Percentiles rank a stretch among this genome's conserved stretches.
Conservation (phyloP, 2,797 vertebrate species). For the Gouania willdenowi region DNA sequence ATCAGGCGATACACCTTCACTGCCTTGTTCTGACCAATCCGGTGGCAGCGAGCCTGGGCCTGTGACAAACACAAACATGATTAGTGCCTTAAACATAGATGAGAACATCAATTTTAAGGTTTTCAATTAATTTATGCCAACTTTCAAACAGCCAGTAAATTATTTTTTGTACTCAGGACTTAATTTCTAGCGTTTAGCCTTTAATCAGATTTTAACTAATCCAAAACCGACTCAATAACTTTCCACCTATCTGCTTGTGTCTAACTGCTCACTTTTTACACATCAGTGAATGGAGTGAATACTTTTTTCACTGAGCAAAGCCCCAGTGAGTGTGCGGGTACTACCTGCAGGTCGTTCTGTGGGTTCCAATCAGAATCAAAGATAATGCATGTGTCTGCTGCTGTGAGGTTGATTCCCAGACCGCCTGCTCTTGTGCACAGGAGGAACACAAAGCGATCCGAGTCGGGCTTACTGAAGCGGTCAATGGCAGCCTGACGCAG, state of each 20-base stretch:
- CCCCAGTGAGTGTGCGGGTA: neutral
- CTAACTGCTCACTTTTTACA: no score
- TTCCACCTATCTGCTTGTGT: no score
- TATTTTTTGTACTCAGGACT: no score
- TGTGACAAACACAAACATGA: slow-evolving; percentile 45
- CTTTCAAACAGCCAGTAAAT: no score
- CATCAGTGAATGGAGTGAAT: no score
- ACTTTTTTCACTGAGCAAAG: no score
- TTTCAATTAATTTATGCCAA: no score
- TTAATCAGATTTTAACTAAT: no score
- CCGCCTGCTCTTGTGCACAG: slow-evolving; percentile 95
- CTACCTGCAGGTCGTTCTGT: slow-evolving; percentile 96
- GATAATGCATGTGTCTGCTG: slow-evolving; percentile 97
- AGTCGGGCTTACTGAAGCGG: slow-evolving; percentile 96
- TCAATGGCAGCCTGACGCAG: slow-evolving; percentile 96
- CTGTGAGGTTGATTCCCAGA: slow-evolving; percentile 95
- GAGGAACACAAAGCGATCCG: slow-evolving; percentile 97
- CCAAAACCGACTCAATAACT: no score
- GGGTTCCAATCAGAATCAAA: slow-evolving; percentile 99
- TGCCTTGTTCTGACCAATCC: slow-evolving; percentile 98
- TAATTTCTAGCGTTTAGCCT: no score
- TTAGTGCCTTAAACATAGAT: no score
- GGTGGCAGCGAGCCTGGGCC: slow-evolving; percentile 97
- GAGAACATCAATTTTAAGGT: no score
- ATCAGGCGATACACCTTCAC: slow-evolving; percentile 98